Conservation (phyloP, 2,888 invertebrate species). For the Tuberolachnus salignus region DNA sequence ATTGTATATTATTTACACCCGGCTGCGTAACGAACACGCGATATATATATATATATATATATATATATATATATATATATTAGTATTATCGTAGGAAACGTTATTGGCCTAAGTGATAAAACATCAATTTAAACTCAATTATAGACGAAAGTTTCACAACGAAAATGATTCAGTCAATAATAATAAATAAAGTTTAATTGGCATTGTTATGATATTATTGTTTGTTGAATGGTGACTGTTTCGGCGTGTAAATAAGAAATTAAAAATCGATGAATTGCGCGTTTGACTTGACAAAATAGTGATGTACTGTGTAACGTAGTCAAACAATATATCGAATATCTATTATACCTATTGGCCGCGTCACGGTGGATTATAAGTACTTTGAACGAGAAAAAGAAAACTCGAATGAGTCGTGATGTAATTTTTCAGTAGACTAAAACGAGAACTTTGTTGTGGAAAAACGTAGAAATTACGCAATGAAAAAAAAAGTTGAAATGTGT, state of each 20-base stretch:
- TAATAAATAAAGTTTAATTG: slow-evolving; percentile 21
- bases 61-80: no score
- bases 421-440: not conserved
- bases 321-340: slow-evolving; percentile 5
- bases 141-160: not conserved
- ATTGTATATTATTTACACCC: no score
- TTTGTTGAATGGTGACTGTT: not conserved
- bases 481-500: not conserved
- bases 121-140: slow-evolving; percentile 5
- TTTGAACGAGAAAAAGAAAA: no score
- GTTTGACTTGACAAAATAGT: not conserved
- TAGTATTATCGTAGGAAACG: no score
- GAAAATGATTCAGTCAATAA: not conserved
- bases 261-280: not conserved
- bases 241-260: not conserved
- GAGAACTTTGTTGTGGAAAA: not conserved
- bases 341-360: not conserved
- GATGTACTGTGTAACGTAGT: not conserved
- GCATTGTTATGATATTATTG: not conserved
- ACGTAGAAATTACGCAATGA: not conserved
- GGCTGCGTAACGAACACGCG: no score
- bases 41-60: no score
- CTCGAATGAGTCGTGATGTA: no score
- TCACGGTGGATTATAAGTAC: not conserved
- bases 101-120: not conserved